Evolutionary conservation across 2,888 invertebrate species (phyloP).

Genomic region (Andrena trimmerana): DNA sequence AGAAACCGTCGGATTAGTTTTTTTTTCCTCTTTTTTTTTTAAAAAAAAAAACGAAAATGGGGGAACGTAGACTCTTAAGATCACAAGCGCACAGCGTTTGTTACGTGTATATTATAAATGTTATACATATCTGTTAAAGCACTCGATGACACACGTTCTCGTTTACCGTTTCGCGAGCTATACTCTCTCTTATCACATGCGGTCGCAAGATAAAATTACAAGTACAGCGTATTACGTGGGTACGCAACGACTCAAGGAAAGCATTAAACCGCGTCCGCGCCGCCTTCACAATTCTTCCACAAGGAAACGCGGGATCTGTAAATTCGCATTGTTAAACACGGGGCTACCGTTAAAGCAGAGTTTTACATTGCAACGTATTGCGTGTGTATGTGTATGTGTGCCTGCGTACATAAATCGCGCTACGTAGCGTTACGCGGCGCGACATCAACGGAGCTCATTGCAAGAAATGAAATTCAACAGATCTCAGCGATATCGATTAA

Average conservation of each 20-base stretch:
- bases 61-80: slow-evolving; percentile 39
- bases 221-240: slow-evolving; percentile 32
- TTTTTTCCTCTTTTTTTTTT: neutral
- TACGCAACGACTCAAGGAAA: slow-evolving; percentile 21
- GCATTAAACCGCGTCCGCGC: neutral
- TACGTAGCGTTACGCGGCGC: slow-evolving; percentile 16
- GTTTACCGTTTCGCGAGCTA: slow-evolving; percentile 15
- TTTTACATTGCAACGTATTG: neutral
- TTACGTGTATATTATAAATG: slow-evolving; percentile 41
- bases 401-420: neutral
- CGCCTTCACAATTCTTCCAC: neutral
- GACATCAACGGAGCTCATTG: slow-evolving; percentile 42
- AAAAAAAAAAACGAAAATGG: neutral
- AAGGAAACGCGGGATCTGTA: slow-evolving; percentile 1
- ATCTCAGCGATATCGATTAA: slow-evolving; percentile 9
- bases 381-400: neutral
- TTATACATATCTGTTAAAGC: slow-evolving; percentile 39
- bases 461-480: slow-evolving; percentile 46
- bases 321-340: slow-evolving; percentile 2
- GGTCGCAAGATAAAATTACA: slow-evolving; percentile 50
- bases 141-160: slow-evolving; percentile 48
- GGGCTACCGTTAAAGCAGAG: slow-evolving; percentile 24
- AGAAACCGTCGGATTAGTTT: slow-evolving; percentile 38
- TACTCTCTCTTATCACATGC: slow-evolving; percentile 46
- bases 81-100: slow-evolving; percentile 69